Conservation (phyloP, 2,113 vertebrate species). For the Nematolebias whitei region DNA sequence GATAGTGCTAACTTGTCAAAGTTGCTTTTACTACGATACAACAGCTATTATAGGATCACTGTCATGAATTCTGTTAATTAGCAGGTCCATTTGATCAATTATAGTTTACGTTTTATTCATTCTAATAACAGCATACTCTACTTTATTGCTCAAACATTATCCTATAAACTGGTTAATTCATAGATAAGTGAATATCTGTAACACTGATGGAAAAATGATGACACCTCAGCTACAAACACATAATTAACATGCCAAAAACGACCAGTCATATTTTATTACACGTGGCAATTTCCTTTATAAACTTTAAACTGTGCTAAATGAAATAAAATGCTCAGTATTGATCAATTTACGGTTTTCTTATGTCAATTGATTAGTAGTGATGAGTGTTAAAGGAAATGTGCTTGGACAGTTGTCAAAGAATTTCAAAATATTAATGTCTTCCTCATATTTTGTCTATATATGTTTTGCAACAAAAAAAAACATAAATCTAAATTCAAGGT, state of each 20-base stretch:
- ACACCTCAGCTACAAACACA: no score
- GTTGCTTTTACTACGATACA: background rate
- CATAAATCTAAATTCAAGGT: no score
- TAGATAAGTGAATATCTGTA: background rate
- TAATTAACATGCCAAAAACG: no score
- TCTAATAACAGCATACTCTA: background rate
- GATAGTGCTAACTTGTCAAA: background rate
- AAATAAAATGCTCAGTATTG: no score
- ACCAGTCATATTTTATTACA: no score
- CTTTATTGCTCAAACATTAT: background rate
- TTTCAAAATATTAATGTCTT: background rate
- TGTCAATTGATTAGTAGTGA: no score
- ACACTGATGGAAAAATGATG: background rate
- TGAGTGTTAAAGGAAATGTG: background rate
- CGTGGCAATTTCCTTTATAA: no score
- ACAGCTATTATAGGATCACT: background rate
- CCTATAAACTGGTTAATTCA: background rate
- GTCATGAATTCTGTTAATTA: background rate
- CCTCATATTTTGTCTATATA: no score
- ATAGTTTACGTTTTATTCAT: constrained; percentile 11
- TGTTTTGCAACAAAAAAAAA: no score
- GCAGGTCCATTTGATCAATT: constrained; percentile 18
- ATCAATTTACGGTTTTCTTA: background rate
- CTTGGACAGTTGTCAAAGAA: background rate
- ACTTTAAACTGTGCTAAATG: no score